These are phyloP conservation scores for Conus canariensis DNA, from an alignment of 2,888 invertebrate species.

Conservation along the genomic window DNA sequence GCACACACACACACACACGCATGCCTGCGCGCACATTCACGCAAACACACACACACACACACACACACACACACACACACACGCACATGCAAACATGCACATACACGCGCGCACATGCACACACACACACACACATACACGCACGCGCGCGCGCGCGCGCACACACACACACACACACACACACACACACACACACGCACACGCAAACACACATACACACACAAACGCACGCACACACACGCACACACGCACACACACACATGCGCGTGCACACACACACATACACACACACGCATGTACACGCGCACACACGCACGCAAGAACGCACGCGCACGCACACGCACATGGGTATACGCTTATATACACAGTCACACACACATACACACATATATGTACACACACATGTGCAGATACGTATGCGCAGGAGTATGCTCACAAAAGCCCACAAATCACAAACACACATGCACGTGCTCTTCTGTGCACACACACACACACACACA, in stretches of 20 bases:
- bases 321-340: no score
- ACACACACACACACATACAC: no score
- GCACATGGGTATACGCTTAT: no score
- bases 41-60: no score
- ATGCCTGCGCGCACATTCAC: no score
- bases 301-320: neutral
- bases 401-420: neutral
- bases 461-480: no score
- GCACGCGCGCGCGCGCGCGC: neutral
- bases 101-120: no score
- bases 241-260: slow-evolving; percentile 28
- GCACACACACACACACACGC: neutral
- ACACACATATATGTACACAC: neutral
- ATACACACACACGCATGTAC: slow-evolving; percentile 9
- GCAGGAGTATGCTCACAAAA: no score
- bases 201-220: slow-evolving; percentile 3
- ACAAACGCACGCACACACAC: neutral
- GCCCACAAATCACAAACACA: no score
- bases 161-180: slow-evolving; percentile 19
- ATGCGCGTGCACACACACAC: neutral
- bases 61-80: neutral
- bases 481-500: neutral
- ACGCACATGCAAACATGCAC: neutral
- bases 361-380: neutral
- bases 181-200: slow-evolving; percentile 11